These are phyloP conservation scores for Nemapogon koenigi DNA, from an alignment of 2,888 invertebrate species.

Conservation along the genomic window DNA sequence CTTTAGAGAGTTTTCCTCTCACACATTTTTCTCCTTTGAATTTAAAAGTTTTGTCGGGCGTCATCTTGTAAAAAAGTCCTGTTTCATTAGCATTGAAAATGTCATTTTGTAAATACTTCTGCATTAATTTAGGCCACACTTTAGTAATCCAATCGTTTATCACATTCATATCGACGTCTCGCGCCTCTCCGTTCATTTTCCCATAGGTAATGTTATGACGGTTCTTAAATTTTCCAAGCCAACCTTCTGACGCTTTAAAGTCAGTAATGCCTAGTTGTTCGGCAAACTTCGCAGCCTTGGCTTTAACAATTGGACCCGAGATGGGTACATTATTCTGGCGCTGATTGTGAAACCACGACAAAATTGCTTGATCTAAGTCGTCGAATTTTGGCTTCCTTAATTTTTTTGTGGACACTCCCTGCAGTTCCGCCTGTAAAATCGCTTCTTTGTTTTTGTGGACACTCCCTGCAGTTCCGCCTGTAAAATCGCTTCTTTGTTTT, in stretches of 20 bases:
- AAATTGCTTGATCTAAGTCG: conserved; percentile 21
- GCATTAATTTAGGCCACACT: conserved; percentile 20
- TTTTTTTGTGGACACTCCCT: conserved; percentile 22
- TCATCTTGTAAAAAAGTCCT: conserved; percentile 23
- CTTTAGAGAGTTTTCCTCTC: conserved; percentile 22
- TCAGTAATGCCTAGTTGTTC: conserved; percentile 19
- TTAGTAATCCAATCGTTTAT: conserved; percentile 19
- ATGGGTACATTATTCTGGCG: conserved; percentile 22
- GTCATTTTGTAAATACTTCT: conserved; percentile 19
- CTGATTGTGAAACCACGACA: conserved; percentile 21
- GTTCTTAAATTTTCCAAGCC: conserved; percentile 23
- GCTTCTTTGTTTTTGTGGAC: conserved; percentile 21
- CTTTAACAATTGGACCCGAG: conserved; percentile 20
- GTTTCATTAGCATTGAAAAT: conserved; percentile 23
- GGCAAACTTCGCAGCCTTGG: conserved; percentile 19
- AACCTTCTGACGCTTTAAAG: conserved; percentile 23
- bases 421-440: conserved; percentile 20
- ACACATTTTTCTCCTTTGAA: conserved; percentile 23
- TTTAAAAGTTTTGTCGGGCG: conserved; percentile 21
- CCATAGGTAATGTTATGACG: conserved; percentile 12
- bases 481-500: not conserved
- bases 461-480: too few species aligned
- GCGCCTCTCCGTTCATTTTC: conserved; percentile 7
- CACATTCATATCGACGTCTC: conserved; percentile 1
- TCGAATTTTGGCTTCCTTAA: conserved; percentile 22